Base-by-base conservation (phyloP, 2,888 invertebrate genomes). In the Aleiodes leptofemur region DNA sequence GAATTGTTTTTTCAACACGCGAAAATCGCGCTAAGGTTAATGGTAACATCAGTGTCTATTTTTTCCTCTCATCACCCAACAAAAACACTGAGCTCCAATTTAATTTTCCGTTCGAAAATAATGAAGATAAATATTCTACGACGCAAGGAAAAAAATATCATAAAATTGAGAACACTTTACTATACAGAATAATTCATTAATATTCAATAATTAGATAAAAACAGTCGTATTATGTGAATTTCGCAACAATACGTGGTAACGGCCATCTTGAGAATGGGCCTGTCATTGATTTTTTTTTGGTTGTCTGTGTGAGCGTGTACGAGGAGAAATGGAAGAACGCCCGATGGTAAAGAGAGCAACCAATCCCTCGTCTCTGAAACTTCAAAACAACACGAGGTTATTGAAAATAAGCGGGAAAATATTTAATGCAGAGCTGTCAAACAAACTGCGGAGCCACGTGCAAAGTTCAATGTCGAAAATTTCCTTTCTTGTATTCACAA, bases 401-500 rank as follows among this genome's bases (percentile, higher is more conserved):
- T 71, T 71, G 57, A 73, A 50, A 66, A 69, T 70, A 16, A 51
- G 68, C 55, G 66, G 34, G 70, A 74, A 68, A 66, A 56, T 70
- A 55, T 66, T 31, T 53, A 55, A 68, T 13, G 23, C 53, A 11
- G 74, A 81, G 56, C 81, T 84, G 84, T 82, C 84, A 84, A 83
- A 81, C 77, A n/a, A n/a, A 34, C n/a, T 43, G 38, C n/a, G 74
- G 72, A 80, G 78, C 83, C 83, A 84, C 83, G 83, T 84, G 83
- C 78, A 56, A 76, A 76, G 13, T 70, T 78, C 82, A 83, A 82
- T 83, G 83, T 83, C 83, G 81, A 80, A 78, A 80, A 74, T 61
- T 34, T 6, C 34, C 7, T 7, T 43, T 43, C 43, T 43, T 43
- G 4, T 23, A 23, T 43, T 0, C 34, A 6, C 34, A 4, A 34